Percentiles rank a stretch among this genome's conserved stretches.
phyloP scores from a whole-genome alignment of 2,888 invertebrate species.

The Rhogogaster chlorosoma region DNA sequence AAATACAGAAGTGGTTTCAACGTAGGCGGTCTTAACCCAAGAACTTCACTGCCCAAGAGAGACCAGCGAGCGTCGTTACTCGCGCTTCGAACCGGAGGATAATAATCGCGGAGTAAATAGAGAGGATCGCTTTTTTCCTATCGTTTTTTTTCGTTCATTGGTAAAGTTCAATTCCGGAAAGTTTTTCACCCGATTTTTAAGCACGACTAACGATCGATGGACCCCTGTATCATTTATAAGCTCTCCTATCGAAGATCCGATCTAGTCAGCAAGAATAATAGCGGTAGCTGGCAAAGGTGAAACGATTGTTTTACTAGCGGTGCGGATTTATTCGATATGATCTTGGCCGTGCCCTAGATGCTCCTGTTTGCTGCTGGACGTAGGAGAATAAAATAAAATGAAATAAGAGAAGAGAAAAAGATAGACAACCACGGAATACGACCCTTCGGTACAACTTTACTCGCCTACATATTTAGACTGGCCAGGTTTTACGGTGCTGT shows the following conservation, averaged over 20 bases:
- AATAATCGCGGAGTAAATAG: neutral
- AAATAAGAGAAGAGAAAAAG: neutral
- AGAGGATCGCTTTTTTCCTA: neutral
- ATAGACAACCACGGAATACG: neutral
- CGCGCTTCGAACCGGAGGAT: neutral
- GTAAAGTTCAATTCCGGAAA: neutral
- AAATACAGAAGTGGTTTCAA: conserved; percentile 72
- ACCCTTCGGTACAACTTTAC: conserved; percentile 34
- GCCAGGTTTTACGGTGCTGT: conserved; percentile 19
- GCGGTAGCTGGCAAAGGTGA: conserved; percentile 35
- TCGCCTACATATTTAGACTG: conserved; percentile 24
- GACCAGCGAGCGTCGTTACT: neutral
- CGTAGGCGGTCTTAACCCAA: conserved; percentile 69
- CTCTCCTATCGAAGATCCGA: neutral
- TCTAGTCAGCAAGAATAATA: conserved; percentile 34
- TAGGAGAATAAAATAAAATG: neutral
- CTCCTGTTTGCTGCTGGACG: neutral
- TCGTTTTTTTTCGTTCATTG: neutral
- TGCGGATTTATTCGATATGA: conserved; percentile 35
- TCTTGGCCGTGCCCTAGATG: conserved; percentile 6
- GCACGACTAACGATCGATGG: neutral
- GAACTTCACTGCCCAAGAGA: conserved; percentile 9
- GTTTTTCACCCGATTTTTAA: neutral
- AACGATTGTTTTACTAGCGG: conserved; percentile 37
- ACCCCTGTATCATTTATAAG: neutral